Conservation (phyloP, 2,888 invertebrate species). For the Noctua janthina region DNA sequence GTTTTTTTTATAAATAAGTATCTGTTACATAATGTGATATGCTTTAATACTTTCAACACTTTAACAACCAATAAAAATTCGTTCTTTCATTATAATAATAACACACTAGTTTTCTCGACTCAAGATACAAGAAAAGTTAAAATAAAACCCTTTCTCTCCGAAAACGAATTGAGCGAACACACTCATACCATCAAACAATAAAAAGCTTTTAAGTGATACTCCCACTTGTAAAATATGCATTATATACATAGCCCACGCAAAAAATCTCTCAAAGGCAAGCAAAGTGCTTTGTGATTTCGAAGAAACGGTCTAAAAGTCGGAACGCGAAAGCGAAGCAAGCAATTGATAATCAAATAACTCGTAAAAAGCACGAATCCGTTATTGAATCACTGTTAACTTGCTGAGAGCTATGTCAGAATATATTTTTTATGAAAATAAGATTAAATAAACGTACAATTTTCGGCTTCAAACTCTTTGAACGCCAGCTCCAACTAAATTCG, state of each 20-base stretch:
- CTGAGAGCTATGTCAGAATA: conserved; percentile 1
- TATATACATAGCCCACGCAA: not conserved
- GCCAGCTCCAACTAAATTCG: conserved; percentile 9
- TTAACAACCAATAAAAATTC: not conserved
- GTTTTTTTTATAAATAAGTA: not conserved
- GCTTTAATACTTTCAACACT: not conserved
- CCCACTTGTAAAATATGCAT: not conserved
- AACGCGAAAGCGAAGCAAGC: conserved; percentile 4
- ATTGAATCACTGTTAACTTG: conserved; percentile 30
- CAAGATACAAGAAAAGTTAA: not conserved
- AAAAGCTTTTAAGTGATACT: conserved; percentile 21
- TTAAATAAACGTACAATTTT: conserved; percentile 11
- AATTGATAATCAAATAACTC: conserved; percentile 12
- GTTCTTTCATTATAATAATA: not conserved
- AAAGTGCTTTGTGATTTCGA: conserved; percentile 15
- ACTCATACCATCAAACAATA: conserved; percentile 19
- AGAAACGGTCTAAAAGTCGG: conserved; percentile 8
- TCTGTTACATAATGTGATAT: not conserved
- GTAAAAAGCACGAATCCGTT: conserved; percentile 14
- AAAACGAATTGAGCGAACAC: not conserved
- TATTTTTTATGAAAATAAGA: conserved; percentile 24
- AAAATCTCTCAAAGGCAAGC: conserved; percentile 5
- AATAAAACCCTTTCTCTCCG: not conserved
- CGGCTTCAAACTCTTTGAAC: conserved; percentile 12
- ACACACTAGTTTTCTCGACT: too few species aligned